phyloP scores from a whole-genome alignment of 2,797 vertebrate genomes.

The Allenopithecus nigroviridis region DNA sequence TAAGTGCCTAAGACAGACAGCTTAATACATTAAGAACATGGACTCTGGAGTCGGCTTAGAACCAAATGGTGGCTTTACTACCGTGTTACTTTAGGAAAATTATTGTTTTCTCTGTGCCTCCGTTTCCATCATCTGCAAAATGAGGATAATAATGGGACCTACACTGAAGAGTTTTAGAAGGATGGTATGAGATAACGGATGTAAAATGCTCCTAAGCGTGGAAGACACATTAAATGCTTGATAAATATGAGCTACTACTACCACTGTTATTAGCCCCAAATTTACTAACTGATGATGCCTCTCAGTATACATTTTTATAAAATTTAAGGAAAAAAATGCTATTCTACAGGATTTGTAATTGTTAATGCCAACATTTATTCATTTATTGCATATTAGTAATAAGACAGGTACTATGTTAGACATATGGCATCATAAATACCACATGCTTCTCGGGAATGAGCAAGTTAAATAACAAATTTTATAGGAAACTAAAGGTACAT shows the following conservation, averaged over 20 bases:
- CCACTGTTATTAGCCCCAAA: not conserved
- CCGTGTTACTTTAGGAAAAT: not conserved
- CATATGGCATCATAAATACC: not conserved
- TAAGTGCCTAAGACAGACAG: not conserved
- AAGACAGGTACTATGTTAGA: not conserved
- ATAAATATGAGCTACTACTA: not conserved
- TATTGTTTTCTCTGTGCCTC: not conserved
- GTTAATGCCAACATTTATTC: not conserved
- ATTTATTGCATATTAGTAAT: not conserved
- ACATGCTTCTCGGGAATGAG: not conserved
- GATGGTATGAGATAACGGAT: not conserved
- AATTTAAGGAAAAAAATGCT: not conserved
- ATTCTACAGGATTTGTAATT: not conserved
- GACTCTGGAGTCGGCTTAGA: not conserved
- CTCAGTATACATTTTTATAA: constrained; percentile 28
- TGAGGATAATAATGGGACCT: not conserved
- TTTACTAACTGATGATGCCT: not conserved
- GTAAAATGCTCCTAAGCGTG: not conserved
- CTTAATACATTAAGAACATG: not conserved
- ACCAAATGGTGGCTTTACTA: not conserved
- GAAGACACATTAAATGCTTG: not conserved
- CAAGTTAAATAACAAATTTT: not conserved
- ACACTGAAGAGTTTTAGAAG: not conserved
- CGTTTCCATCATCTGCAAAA: not conserved
- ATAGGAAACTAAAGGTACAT: not conserved